Base-by-base conservation (phyloP, 1,140 invertebrate genomes). In the Meloidogyne hapla region DNA sequence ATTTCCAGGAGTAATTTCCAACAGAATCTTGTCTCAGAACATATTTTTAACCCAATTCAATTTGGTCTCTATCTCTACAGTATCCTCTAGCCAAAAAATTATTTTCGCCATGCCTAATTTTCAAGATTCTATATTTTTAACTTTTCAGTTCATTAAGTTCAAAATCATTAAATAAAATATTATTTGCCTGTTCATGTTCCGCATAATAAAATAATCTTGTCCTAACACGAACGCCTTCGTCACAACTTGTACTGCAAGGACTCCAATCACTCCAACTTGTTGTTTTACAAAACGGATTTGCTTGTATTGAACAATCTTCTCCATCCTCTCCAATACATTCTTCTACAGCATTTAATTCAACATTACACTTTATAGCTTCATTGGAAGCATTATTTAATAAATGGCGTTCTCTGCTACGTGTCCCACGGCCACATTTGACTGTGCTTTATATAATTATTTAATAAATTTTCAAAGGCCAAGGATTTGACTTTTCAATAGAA, bases 181-280 rank as follows among this genome's bases (percentile, higher is more conserved):
- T 42, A 6, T 21, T 61, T 6, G 45, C 68, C 5, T 86, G 79
- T 68, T 86, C 84, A 66, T 86, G 81, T 70, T 86, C 85, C 21
- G 83, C 68, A 70, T 83, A 86, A 74, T 81, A 86, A 76, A 86
- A 87, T 6, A 86, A 79, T 25, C 8, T 89, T 25, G 88, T 88
- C 10, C 89, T 80, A 1, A 87, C 83, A 62, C 90, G 89, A 6
- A 91, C 83, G 0, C 93, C 93, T 21, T 90, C 88, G 0, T 92
- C 92, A 83, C 93, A 92, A 61, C 91, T 90, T 8, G 91, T 90
- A 78, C 92, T 91, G 87, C 93, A 93, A 48, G 91, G 89, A 42
- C 92, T 90, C 93, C 93, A 92, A 74, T 93, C 91, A 15, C 91
- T 90, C 93, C 94, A 95, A 80, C 92, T 93, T 13, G 92, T 91